Percentiles rank a stretch among this genome's conserved stretches.
Conservation (phyloP, 2,797 vertebrate genomes). For the Okamejei kenojei region DNA sequence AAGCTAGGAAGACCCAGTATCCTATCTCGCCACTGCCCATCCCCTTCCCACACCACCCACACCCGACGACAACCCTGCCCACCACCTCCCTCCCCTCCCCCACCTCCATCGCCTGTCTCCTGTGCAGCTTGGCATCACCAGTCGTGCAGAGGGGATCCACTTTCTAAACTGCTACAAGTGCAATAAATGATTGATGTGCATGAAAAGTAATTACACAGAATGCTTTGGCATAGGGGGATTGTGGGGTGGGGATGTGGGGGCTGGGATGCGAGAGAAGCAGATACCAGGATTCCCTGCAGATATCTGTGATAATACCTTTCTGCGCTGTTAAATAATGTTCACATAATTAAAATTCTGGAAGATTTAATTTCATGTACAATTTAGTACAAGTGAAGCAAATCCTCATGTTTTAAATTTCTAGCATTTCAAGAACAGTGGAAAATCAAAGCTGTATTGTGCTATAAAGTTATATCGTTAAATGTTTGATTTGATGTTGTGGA, state of each 20-base stretch:
- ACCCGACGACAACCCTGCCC: no score
- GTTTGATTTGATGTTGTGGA: constrained; percentile 13
- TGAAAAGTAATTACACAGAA: constrained; percentile 27
- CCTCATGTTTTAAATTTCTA: neutral
- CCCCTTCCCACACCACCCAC: neutral
- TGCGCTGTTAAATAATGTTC: constrained; percentile 5
- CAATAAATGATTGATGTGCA: constrained; percentile 31
- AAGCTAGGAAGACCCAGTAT: neutral
- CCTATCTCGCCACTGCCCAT: neutral
- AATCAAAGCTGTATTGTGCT: neutral
- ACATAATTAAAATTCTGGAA: constrained; percentile 33
- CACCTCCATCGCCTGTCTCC: neutral
- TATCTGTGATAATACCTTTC: constrained; percentile 5
- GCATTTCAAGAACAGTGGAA: neutral
- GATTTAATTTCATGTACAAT: constrained; percentile 2
- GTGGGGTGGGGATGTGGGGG: neutral
- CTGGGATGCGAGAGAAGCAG: neutral
- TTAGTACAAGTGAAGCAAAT: neutral
- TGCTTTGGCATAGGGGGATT: neutral
- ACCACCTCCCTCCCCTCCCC: neutral
- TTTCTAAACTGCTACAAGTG: constrained; percentile 32
- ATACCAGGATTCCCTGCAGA: constrained; percentile 10
- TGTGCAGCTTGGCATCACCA: neutral
- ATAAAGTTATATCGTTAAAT: neutral
- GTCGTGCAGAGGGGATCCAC: constrained; percentile 14